Evolutionary conservation across 2,797 vertebrate genomes (phyloP).

Genomic region (Diplodus sargus): DNA sequence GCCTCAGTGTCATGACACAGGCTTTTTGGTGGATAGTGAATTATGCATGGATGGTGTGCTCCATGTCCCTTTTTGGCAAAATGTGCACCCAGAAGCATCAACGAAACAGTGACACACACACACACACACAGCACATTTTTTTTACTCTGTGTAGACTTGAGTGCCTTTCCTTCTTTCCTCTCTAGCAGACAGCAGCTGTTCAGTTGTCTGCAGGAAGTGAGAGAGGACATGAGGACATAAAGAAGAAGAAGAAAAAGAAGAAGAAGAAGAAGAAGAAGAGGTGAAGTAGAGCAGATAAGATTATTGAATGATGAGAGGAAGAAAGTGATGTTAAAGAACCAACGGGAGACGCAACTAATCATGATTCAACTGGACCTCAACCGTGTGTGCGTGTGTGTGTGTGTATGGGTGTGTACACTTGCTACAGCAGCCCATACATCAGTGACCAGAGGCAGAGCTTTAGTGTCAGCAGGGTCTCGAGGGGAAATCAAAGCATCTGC

Average conservation of each 20-base stretch:
- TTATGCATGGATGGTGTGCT: conserved; percentile 41
- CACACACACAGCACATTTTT: conserved; percentile 1
- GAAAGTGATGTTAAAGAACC: neutral
- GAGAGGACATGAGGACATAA: conserved; percentile 19
- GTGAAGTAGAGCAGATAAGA: conserved; percentile 16
- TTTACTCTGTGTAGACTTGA: neutral
- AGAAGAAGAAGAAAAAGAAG: neutral
- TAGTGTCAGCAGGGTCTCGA: conserved; percentile 50
- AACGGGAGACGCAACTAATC: neutral
- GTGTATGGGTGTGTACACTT: neutral
- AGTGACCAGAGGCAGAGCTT: conserved; percentile 43
- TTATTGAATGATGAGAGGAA: neutral
- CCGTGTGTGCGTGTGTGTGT: no score
- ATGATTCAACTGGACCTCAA: conserved; percentile 5
- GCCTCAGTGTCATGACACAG: conserved; percentile 32
- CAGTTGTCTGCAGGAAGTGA: conserved; percentile 27
- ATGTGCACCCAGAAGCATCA: conserved; percentile 16
- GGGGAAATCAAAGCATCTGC: conserved; percentile 69
- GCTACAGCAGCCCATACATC: conserved; percentile 31
- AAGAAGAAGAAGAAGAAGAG: neutral
- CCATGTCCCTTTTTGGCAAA: conserved; percentile 32
- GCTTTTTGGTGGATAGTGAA: conserved; percentile 36
- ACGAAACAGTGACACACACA: conserved; percentile 6
- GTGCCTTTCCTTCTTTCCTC: conserved; percentile 33
- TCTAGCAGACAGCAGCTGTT: conserved; percentile 44